A percentile compares a stretch with the other conserved stretches of the same genome.
Conservation (phyloP, 2,888 invertebrate species). For the Conistra vaccinii region DNA sequence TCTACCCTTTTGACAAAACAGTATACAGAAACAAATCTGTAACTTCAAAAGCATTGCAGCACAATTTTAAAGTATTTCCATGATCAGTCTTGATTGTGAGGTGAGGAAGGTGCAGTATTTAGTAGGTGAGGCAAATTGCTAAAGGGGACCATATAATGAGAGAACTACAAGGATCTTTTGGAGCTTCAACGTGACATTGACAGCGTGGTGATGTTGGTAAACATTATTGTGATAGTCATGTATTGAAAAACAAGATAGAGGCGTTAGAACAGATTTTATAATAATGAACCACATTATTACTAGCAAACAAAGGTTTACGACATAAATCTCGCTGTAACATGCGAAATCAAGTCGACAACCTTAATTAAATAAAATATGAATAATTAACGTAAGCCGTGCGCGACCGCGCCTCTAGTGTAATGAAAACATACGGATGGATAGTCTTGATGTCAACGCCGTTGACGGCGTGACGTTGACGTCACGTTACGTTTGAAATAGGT, state of each 20-base stretch:
- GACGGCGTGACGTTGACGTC: slow-evolving; percentile 2
- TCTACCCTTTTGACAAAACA: neutral
- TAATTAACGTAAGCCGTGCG: slow-evolving; percentile 40
- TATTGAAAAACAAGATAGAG: neutral
- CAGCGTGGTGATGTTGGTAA: neutral
- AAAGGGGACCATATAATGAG: neutral
- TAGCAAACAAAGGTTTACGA: slow-evolving; percentile 33
- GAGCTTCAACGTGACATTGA: neutral
- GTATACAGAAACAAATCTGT: neutral
- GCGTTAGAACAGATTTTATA: neutral
- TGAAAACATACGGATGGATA: slow-evolving; percentile 37
- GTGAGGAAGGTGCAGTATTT: neutral
- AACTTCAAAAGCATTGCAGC: neutral
- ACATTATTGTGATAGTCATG: neutral
- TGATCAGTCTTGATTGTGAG: neutral
- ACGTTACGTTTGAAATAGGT: neutral
- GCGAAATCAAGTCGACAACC: slow-evolving; percentile 52
- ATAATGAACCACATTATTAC: slow-evolving; percentile 27
- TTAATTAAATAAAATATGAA: slow-evolving; percentile 59
- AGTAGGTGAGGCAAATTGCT: neutral
- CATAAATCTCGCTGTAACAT: slow-evolving; percentile 42
- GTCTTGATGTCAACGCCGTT: neutral
- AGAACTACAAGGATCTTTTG: neutral
- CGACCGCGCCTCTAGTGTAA: slow-evolving; percentile 30
- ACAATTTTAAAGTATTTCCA: neutral